These are phyloP conservation scores for Synergus japonicus DNA, from an alignment of 2,888 invertebrate genomes.

Conservation along the genomic window DNA sequence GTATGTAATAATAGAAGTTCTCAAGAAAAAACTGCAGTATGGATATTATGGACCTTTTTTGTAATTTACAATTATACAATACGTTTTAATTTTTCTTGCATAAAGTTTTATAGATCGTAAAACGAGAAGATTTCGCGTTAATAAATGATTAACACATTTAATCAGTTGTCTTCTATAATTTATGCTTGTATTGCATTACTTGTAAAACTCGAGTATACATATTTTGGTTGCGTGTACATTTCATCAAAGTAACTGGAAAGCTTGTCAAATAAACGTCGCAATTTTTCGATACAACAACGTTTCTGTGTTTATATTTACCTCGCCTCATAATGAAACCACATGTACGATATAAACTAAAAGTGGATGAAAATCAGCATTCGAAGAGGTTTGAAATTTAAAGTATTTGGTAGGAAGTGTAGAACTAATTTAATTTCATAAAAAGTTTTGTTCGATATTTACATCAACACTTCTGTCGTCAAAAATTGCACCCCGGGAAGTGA, in stretches of 20 bases:
- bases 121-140: not conserved
- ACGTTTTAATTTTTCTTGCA: too few species aligned
- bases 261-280: slow-evolving; percentile 7
- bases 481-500: not conserved
- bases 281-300: not conserved
- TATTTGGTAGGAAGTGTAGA: not conserved
- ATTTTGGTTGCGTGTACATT: not conserved
- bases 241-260: not conserved
- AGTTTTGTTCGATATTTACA: not conserved
- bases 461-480: not conserved
- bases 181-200: not conserved
- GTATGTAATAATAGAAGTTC: slow-evolving; percentile 4
- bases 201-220: not conserved
- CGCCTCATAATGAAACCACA: not conserved
- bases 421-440: not conserved
- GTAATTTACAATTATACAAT: not conserved
- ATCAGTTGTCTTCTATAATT: not conserved
- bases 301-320: not conserved
- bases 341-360: not conserved
- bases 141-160: not conserved
- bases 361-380: not conserved
- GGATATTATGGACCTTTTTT: not conserved
- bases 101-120: too few species aligned
- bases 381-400: not conserved
- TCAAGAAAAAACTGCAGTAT: not conserved